Base-by-base conservation (phyloP, 2,113 vertebrate genomes). In the Rhinolophus sinicus region DNA sequence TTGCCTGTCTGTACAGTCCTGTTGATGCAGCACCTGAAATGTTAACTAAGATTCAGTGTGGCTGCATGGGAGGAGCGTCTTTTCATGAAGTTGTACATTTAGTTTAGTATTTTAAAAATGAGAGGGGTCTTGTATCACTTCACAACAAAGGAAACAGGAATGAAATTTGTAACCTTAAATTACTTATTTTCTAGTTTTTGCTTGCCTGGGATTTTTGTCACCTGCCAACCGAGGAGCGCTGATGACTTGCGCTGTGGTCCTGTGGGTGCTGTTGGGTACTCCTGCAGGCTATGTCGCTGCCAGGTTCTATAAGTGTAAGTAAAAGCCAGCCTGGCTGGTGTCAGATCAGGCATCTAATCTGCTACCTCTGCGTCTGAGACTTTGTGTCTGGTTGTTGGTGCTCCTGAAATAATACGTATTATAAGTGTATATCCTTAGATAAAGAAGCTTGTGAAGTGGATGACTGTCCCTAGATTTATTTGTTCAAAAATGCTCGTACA, bases 161-260 rank as follows among this genome's bases (percentile, higher is more conserved):
- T 93, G 73, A 69, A 19, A 70, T 85, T 19, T 65, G 7, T 86
- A 77, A 96, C 78, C 26, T 80, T 70, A 78, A 5, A 62, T 78
- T 50, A 19, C 35, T 78, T 96, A 2, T 86, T 97, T 97, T 80
- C 0, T 84, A 98, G 98, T 99, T 98, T 99, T 99, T 97, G 99
- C 99, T 96, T 99, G 99, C 97, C 98, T 99, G 92, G 99, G 99
- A 90, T 99, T 99, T 99, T 98, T 99, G 98, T 99, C 98, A 44
- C 98, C 99, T 96, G 99, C 99, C 67, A 99, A 99, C 98, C 99
- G 99, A 95, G 99, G 99, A 54, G 99, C 99, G 26, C 98, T 99
- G 75, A 99, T 99, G 99, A 99, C 99, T 0, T 99, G 99, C 96
- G 99, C 99, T n/a, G 99, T 99, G 93, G 99, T 99, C 47, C 95